phyloP scores from a whole-genome alignment of 2,888 invertebrate genomes.

The Acrocyrtus sp. region DNA sequence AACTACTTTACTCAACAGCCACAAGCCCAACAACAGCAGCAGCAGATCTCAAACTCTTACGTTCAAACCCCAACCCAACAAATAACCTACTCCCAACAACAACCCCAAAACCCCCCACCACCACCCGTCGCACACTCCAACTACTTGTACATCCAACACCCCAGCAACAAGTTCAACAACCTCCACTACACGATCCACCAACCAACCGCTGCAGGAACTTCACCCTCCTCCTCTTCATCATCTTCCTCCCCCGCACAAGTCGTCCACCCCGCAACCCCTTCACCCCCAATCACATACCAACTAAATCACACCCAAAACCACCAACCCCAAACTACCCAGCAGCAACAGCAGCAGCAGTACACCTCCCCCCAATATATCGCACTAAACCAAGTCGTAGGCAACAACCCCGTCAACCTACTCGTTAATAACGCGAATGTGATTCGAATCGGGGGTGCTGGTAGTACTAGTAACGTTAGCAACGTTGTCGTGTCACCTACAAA shows the following conservation, averaged over 20 bases:
- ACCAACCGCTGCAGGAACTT: not conserved
- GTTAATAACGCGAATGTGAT: slow-evolving; percentile 26
- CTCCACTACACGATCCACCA: not conserved
- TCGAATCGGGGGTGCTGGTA: not conserved
- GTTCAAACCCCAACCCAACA: not conserved
- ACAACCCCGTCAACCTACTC: slow-evolving; percentile 22
- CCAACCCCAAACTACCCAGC: not conserved
- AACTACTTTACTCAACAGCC: not conserved
- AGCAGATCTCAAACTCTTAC: not conserved
- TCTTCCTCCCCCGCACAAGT: not conserved
- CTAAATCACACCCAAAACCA: not conserved
- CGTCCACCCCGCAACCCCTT: slow-evolving; percentile 1
- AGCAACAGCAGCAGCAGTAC: not conserved
- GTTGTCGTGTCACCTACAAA: no score
- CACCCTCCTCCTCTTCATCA: not conserved
- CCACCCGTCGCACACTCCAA: no score
- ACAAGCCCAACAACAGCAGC: not conserved
- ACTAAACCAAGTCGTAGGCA: slow-evolving; percentile 28
- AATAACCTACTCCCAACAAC: not conserved
- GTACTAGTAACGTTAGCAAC: no score
- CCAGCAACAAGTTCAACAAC: no score
- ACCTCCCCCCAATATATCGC: slow-evolving; percentile 23
- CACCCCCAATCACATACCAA: not conserved
- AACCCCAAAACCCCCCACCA: no score
- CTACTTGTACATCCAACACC: no score